These are phyloP conservation scores for Chiroxiphia lanceolata DNA, from an alignment of 2,797 vertebrate genomes.

Conservation along the genomic window DNA sequence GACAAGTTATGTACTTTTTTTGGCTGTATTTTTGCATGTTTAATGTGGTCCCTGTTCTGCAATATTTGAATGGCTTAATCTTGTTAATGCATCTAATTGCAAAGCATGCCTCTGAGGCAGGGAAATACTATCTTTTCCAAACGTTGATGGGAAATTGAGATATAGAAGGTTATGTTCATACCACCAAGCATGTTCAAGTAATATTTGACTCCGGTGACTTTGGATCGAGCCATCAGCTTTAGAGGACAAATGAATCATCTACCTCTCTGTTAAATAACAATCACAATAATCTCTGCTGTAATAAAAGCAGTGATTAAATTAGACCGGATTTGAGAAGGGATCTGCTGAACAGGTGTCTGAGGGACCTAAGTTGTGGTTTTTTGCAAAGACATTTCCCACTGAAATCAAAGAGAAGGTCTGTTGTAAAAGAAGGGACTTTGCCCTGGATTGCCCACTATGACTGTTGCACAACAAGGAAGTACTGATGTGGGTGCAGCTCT, in stretches of 20 bases:
- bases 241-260: not conserved
- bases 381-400: not conserved
- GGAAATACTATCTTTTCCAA: not conserved
- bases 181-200: not conserved
- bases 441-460: not conserved
- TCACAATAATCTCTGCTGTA: not conserved
- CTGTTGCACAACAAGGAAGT: constrained; percentile 24
- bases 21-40: not conserved
- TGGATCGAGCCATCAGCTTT: not conserved
- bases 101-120: not conserved
- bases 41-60: not conserved
- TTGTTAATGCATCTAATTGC: not conserved
- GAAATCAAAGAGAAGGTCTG: not conserved
- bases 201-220: not conserved
- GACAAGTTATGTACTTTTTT: not conserved
- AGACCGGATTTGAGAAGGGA: not conserved
- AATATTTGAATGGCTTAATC: not conserved
- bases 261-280: not conserved
- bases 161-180: not conserved
- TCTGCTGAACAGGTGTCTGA: not conserved
- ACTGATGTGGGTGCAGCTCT: not conserved
- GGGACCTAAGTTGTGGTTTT: not conserved
- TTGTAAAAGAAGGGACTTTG: not conserved
- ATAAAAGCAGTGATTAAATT: not conserved
- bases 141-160: not conserved